Conservation (phyloP, 2,797 vertebrate species). For the Orientallactaga sibirica region DNA sequence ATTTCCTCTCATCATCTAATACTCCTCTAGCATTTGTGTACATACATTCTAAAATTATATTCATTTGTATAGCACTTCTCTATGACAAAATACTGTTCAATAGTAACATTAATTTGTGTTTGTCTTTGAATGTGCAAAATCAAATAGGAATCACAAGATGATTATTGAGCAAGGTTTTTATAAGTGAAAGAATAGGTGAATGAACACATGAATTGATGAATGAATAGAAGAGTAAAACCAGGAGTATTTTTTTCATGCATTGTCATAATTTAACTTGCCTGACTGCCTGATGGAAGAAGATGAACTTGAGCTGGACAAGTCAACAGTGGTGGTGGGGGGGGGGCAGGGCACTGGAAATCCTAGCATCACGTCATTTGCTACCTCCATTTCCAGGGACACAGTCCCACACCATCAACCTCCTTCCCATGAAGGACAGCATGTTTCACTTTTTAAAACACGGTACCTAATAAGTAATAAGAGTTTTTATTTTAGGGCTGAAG, state of each 20-base stretch:
- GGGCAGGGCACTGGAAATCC: background rate
- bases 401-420: background rate
- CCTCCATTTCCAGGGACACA: background rate
- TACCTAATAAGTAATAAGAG: slow-evolving; percentile 7
- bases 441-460: slow-evolving; percentile 48
- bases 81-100: background rate
- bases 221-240: background rate
- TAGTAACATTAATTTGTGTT: background rate
- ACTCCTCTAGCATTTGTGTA: background rate
- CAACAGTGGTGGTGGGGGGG: background rate
- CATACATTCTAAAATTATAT: background rate
- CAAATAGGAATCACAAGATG: background rate
- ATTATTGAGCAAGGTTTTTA: background rate
- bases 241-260: background rate
- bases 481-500: background rate
- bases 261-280: background rate
- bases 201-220: background rate
- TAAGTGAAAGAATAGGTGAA: background rate
- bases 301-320: background rate
- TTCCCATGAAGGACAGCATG: background rate
- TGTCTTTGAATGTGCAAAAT: slow-evolving; percentile 3
- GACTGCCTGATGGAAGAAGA: background rate
- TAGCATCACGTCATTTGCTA: background rate
- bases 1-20: background rate
- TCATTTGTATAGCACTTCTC: background rate